Evolutionary conservation across 2,888 invertebrate genomes (phyloP), one percentile per base, ranked within the genome.

Genomic region (Polyommatus icarus): DNA sequence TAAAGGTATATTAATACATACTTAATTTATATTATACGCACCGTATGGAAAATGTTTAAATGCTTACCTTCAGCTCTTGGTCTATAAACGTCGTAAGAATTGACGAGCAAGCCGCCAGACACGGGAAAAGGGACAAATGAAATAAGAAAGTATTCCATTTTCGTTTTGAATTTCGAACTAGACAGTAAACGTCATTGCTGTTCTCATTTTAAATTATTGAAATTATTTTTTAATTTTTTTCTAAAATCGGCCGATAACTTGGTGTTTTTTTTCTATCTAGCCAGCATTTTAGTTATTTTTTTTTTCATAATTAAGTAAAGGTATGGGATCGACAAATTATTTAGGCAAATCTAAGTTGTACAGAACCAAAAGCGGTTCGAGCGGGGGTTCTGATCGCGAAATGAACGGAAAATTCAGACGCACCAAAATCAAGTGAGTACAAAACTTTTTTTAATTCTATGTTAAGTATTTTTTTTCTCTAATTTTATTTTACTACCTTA

Each of bases 291-390:
- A 82, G 79, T 80, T 82, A 67, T 77, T 80, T 75, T 79, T 81
- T 67, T 78, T 20, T 8, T n/a, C n/a, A 10, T 36, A 46, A 79
- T 59, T 80, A 78, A 79, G 79, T 80, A 72, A 81, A 82, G 83
- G 80, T 76, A 93, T 94, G 94, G 94, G 94, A 73, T 94, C 94
- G 73, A 94, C 93, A 76, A 94, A 87, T 90, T 94, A 91, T 84
- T 83, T 91, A 82, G 87, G 87, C 50, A 94, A 94, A 82, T 87
- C 92, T 6, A 92, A 92, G 82, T 84, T 89, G 29, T 92, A 89
- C 79, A 87, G 90, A 82, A 87, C 86, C 40, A 93, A 92, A 82
- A 93, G 93, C 81, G 93, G 91, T 12, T 93, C 93, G 76, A 92
- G 91, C 83, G 89, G 84, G 6, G 92, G 93, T 1, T 92, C 92